phyloP scores from a whole-genome alignment of 2,888 invertebrate genomes.

The Hypsopygia costalis region DNA sequence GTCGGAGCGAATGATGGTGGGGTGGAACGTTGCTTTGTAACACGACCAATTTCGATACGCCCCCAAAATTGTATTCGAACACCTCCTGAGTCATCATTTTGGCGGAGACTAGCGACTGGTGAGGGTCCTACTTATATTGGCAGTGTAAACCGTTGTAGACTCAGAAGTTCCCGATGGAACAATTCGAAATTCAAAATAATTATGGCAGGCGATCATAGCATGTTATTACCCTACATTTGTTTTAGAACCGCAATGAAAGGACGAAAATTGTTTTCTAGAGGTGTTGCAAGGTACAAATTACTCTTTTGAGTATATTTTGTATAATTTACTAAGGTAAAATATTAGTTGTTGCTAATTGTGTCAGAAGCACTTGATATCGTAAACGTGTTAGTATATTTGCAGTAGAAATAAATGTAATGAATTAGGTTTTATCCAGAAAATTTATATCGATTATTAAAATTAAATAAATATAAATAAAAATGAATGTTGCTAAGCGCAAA shows the following conservation, averaged over 20 bases:
- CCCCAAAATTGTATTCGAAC: slow-evolving; percentile 26
- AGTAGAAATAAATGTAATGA: no score
- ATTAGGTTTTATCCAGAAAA: no score
- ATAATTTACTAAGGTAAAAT: slow-evolving; percentile 13
- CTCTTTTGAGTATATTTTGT: slow-evolving; percentile 22
- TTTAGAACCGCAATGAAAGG: slow-evolving; percentile 46
- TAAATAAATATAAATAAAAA: no score
- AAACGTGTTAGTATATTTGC: no score
- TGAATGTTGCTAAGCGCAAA: no score
- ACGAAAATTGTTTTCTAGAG: slow-evolving; percentile 35
- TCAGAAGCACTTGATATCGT: no score
- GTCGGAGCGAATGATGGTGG: slow-evolving; percentile 46
- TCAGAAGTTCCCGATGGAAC: slow-evolving; percentile 35
- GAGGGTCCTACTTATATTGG: slow-evolving; percentile 35
- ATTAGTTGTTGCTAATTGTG: slow-evolving; percentile 9
- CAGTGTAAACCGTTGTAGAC: slow-evolving; percentile 57
- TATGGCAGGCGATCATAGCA: slow-evolving; percentile 41
- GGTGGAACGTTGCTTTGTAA: slow-evolving; percentile 47
- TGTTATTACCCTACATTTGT: slow-evolving; percentile 56
- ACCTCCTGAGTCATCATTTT: slow-evolving; percentile 31
- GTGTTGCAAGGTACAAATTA: slow-evolving; percentile 36
- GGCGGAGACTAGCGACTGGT: slow-evolving; percentile 24
- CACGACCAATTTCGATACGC: slow-evolving; percentile 47
- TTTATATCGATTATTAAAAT: no score
- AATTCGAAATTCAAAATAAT: slow-evolving; percentile 54